phyloP scores from a whole-genome alignment of 1,140 invertebrate species.

The Drosophila funebris region DNA sequence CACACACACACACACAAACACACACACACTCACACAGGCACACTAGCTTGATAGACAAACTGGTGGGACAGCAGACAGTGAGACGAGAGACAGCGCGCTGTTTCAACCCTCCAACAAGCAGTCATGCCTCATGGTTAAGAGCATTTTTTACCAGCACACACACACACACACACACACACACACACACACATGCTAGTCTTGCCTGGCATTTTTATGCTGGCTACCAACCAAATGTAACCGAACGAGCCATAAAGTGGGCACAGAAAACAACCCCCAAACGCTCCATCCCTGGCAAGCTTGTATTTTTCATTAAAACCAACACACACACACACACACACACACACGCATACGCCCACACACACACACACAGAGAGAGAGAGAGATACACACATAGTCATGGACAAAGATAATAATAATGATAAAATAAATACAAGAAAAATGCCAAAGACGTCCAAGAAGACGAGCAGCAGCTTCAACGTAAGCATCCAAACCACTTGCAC shows the following conservation, averaged over 20 bases:
- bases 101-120: constrained; percentile 67
- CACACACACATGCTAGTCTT: constrained; percentile 29
- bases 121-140: constrained; percentile 61
- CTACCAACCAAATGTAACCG: constrained; percentile 80
- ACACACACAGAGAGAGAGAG: too few relatives aligned
- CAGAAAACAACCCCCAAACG: constrained; percentile 66
- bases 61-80: constrained; percentile 50
- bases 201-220: constrained; percentile 71
- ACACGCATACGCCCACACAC: constrained; percentile 9
- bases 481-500: neutral
- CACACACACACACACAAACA: constrained; percentile 28
- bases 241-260: constrained; percentile 74
- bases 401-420: constrained; percentile 82
- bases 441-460: constrained; percentile 44
- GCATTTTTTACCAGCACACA: constrained; percentile 66
- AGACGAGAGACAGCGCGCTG: constrained; percentile 55
- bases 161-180: constrained; percentile 24
- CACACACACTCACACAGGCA: neutral
- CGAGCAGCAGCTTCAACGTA: constrained; percentile 5
- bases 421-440: constrained; percentile 77
- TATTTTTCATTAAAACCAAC: constrained; percentile 60
- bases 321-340: constrained; percentile 29
- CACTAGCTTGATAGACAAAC: constrained; percentile 51
- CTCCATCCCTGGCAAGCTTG: constrained; percentile 29
- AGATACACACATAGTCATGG: constrained; percentile 65